phyloP scores from a whole-genome alignment of 2,797 vertebrate genomes.

The Gymnothorax reevesii region DNA sequence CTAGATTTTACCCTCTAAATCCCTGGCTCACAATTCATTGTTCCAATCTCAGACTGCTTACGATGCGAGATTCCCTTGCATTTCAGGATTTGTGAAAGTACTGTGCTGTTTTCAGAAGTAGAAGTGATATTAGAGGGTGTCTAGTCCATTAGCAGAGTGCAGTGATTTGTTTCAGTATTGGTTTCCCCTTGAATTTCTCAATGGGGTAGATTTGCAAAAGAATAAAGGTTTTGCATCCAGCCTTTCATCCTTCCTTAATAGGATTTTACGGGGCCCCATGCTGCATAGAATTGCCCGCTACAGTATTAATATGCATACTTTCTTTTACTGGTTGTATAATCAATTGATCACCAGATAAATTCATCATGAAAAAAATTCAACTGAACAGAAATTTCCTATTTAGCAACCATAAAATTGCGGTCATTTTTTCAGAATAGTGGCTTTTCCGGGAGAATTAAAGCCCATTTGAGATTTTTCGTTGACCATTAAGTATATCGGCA shows the following conservation, averaged over 20 bases:
- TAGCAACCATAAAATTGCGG: neutral
- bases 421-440: neutral
- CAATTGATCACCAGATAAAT: conserved; percentile 13
- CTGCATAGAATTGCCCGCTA: conserved; percentile 35
- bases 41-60: neutral
- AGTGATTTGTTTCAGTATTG: conserved; percentile 57
- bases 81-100: conserved; percentile 49
- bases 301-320: conserved; percentile 21
- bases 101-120: conserved; percentile 39
- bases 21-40: neutral
- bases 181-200: conserved; percentile 62
- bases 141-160: conserved; percentile 59
- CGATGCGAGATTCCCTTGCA: conserved; percentile 31
- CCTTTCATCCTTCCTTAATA: conserved; percentile 50
- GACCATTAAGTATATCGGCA: conserved; percentile 19
- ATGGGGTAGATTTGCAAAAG: conserved; percentile 51
- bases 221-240: conserved; percentile 51
- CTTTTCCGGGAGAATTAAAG: neutral
- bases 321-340: neutral
- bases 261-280: conserved; percentile 33
- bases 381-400: conserved; percentile 6
- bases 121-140: conserved; percentile 64
- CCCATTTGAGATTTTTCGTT: neutral
- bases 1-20: neutral
- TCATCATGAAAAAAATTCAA: neutral